Evolutionary conservation across 2,113 vertebrate genomes (phyloP), one percentile per base, ranked within the genome.

Genomic region (Leptocoma aspasia): DNA sequence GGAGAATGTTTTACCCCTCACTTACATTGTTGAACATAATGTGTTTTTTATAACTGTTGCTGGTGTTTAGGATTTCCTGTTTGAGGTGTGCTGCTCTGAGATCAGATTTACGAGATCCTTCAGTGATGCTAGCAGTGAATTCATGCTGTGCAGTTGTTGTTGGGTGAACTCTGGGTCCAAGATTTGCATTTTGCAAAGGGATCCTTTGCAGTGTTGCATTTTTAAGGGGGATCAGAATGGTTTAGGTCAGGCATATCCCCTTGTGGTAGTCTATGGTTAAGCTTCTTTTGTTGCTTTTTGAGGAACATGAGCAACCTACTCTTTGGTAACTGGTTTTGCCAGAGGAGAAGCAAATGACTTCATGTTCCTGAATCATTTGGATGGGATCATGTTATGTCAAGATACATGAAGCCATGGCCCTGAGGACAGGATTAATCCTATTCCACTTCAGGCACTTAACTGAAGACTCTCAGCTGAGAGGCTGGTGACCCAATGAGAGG

Each of bases 21-120:
- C 27, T 91, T 73, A 71, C 11, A 11, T 20, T 75, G 83, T 39
- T 82, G 45, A 56, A 45, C 35, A n/a, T 9, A 54, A 54, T 76
- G 92, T 50, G 42, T 27, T 72, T 85, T 77, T 96, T 85, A 7
- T 89, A 91, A 72, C 42, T 72, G 30, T 69, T 93, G 83, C 73
- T 86, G 92, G 59, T 52, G 63, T 41, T 89, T 78, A 88, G 45
- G 66, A 71, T 97, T 96, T 96, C 84, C 88, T 96, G 35, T 15
- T 89, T 82, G 94, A 82, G 92, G 77, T 94, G 71, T 92, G 65
- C 68, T 94, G 82, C 69, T 75, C 81, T 94, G 64, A 16, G 33
- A 33, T 72, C 30, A 53, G 45, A 47, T 90, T 82, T 82, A 31
- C 17, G 52, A 82, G 86, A 57, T 86, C 85, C n/a, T 82, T 95